Percentiles rank a stretch among this genome's conserved stretches.
These are phyloP conservation scores for Mormyrops attenuatus DNA, from an alignment of 2,797 vertebrate species.

Conservation along the genomic window DNA sequence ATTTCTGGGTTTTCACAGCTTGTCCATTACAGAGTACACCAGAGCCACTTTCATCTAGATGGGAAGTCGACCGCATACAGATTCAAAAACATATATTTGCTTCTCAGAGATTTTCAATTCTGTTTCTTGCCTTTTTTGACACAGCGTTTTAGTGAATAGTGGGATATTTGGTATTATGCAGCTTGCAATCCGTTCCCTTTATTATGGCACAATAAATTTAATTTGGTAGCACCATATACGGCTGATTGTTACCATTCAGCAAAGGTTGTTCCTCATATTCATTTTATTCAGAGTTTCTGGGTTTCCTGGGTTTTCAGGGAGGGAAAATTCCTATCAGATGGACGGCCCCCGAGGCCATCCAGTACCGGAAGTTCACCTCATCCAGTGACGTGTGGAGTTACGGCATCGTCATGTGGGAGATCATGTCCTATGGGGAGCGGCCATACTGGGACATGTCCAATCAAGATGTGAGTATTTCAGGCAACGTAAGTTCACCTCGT, in stretches of 20 bases:
- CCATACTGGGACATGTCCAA: constrained; percentile 76
- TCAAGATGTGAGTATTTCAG: constrained; percentile 57
- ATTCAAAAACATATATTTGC: constrained; percentile 2
- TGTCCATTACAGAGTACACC: background rate
- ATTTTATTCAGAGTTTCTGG: background rate
- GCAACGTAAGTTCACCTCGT: background rate
- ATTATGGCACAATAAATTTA: background rate
- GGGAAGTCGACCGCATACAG: background rate
- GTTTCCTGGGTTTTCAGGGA: constrained; percentile 45
- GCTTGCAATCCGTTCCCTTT: background rate
- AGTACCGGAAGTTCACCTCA: constrained; percentile 71
- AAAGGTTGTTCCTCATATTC: constrained; percentile 9
- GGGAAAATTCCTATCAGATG: constrained; percentile 73
- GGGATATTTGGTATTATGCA: background rate
- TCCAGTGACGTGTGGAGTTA: constrained; percentile 73
- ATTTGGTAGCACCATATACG: background rate
- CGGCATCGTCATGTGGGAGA: constrained; percentile 72
- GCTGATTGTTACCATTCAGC: background rate
- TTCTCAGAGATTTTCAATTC: background rate
- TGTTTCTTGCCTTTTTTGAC: background rate
- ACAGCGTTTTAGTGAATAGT: background rate
- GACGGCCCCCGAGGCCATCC: constrained; percentile 71
- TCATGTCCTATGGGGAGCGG: constrained; percentile 72
- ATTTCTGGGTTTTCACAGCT: background rate
- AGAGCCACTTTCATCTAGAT: background rate